A percentile compares a stretch with the other conserved stretches of the same genome.
phyloP scores from a whole-genome alignment of 2,113 vertebrate genomes.

The Eidolon helvum region DNA sequence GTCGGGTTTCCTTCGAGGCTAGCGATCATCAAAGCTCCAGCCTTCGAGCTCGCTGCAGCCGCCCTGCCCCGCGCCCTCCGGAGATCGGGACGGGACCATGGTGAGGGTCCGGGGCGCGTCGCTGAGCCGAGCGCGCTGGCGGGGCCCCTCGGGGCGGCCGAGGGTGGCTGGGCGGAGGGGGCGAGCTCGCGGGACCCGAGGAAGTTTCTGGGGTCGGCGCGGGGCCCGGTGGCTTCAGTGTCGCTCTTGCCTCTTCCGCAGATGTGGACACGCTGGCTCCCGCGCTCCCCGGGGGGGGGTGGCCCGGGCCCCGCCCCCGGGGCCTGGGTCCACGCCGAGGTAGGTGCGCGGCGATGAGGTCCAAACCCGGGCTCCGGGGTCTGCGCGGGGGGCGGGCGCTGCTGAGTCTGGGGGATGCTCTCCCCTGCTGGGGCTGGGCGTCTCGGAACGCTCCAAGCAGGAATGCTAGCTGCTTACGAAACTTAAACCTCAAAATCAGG shows the following conservation, averaged over 20 bases:
- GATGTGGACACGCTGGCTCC: constrained; percentile 81
- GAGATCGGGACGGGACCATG: constrained; percentile 26
- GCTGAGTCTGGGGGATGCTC: not conserved
- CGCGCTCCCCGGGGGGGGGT: too few relatives aligned
- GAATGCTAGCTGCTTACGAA: not conserved
- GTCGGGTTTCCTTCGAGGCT: constrained; percentile 60
- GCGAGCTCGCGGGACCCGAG: constrained; percentile 17
- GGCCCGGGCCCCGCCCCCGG: too few relatives aligned
- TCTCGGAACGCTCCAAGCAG: not conserved
- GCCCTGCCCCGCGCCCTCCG: constrained; percentile 1
- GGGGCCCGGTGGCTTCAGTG: constrained; percentile 5
- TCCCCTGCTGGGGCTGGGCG: not conserved
- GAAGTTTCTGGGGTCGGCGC: constrained; percentile 70
- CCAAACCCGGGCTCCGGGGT: not conserved
- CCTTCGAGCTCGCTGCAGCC: not conserved
- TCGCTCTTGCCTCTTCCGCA: constrained; percentile 68
- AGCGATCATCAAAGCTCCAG: constrained; percentile 2
- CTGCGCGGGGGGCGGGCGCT: not conserved
- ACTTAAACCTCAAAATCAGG: not conserved
- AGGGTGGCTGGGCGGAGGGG: not conserved
- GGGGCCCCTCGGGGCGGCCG: not conserved
- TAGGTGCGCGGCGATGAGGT: constrained; percentile 53
- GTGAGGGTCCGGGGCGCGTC: not conserved
- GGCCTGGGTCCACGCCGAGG: constrained; percentile 81
- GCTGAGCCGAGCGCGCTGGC: not conserved